Conservation (phyloP, 2,797 vertebrate genomes). For the Aeoliscus strigatus region DNA sequence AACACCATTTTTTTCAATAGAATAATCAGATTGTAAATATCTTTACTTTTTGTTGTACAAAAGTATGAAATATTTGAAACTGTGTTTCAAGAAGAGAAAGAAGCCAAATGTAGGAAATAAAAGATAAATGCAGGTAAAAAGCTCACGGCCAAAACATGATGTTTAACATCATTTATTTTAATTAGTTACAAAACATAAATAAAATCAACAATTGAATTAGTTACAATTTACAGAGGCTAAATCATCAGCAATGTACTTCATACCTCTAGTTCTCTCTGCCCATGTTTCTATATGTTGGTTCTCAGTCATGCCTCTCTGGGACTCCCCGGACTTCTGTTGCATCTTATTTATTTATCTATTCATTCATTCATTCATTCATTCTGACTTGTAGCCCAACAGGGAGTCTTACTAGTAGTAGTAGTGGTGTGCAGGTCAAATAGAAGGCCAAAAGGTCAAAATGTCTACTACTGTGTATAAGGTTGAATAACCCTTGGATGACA, state of each 20-base stretch:
- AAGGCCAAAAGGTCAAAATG: constrained; percentile 13
- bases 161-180: constrained; percentile 78
- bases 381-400: constrained; percentile 12
- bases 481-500: constrained; percentile 20
- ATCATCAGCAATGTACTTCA: constrained; percentile 68
- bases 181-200: constrained; percentile 86
- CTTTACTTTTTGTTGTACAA: no score
- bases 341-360: no score
- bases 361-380: constrained; percentile 23
- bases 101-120: no score
- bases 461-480: constrained; percentile 15
- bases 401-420: constrained; percentile 13
- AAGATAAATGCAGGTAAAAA: neutral
- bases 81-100: no score
- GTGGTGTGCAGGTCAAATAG: constrained; percentile 12
- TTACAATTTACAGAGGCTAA: constrained; percentile 77
- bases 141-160: constrained; percentile 38
- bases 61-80: no score
- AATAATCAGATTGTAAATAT: no score
- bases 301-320: constrained; percentile 55
- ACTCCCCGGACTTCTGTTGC: constrained; percentile 46
- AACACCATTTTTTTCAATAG: no score
- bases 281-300: constrained; percentile 61
- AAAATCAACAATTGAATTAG: constrained; percentile 80
- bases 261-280: constrained; percentile 51